Base-by-base conservation (phyloP, 1,140 invertebrate species). In the Saxidomus purpurata region DNA sequence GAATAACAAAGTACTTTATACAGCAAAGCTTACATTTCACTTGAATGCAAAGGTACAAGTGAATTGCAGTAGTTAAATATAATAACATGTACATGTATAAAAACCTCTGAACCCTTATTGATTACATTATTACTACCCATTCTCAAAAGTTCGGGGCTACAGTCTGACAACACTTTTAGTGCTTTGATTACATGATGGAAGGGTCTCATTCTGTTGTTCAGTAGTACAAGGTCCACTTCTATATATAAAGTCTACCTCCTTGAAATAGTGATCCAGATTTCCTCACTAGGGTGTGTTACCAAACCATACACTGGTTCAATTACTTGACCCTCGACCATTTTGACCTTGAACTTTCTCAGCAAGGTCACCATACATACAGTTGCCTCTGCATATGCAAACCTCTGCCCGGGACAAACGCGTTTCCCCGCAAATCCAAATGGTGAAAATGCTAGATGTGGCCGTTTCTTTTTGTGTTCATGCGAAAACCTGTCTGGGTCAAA, bases 361-460 rank as follows among this genome's bases (percentile, higher is more conserved):
- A 95, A 22, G 0, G 88, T 67, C 1, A 91, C 91, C 25, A 95
- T n/a, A 38, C 89, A 88, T 15, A 93, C 76, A 31, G 90, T 49
- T 15, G 83, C 81, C 83, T 94, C 93, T 6, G 87, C 19, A 43
- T 93, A 92, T 25, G 93, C 89, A 89, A 95, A 93, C 47, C 87
- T 85, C 34, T 93, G 90, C 0, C 92, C 95, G 28, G 94, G 94
- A 85, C 95, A 95, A 11, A 87, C 88, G 36, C 95, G 86, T 74
- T 95, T 94, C 0, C 94, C 95, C 81, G 94, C 94, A 94, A 95
- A 95, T 22, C 94, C 95, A 92, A 94, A 95, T 31, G 94, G 94
- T 47, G 89, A 83, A 85, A 95, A 95, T 9, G 92, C 84, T 47
- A 93, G 88, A 2, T 90, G 3, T 47, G 92, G 90, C 67, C 87